phyloP scores from a whole-genome alignment of 1,140 invertebrate species.

The Drosophila pectinifera region DNA sequence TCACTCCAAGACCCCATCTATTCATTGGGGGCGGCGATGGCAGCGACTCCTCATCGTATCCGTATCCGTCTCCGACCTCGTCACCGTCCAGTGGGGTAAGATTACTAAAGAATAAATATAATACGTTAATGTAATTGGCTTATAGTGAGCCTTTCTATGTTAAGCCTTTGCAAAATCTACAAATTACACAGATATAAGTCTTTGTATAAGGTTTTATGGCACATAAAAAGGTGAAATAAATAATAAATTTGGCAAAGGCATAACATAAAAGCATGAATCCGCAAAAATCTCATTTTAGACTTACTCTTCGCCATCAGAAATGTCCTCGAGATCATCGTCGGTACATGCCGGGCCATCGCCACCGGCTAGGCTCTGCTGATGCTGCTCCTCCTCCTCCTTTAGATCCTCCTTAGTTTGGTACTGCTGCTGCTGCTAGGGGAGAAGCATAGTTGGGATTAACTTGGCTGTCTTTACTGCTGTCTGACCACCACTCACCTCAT shows the following conservation, averaged over 20 bases:
- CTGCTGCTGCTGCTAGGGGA: background rate
- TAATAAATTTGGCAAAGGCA: background rate
- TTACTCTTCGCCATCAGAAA: slow-evolving; percentile 81
- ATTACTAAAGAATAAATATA: slow-evolving; percentile 14
- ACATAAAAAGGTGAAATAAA: too few species aligned
- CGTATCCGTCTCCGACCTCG: slow-evolving; percentile 6
- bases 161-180: background rate
- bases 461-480: accelerated
- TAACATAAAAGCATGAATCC: too few species aligned
- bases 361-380: background rate
- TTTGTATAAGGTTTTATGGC: too few species aligned
- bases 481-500: slow-evolving; percentile 31
- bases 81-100: background rate
- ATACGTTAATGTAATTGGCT: too few species aligned
- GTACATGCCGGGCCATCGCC: background rate
- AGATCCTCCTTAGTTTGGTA: background rate
- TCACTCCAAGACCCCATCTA: background rate
- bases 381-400: background rate
- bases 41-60: slow-evolving; percentile 30
- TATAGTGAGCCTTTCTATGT: background rate
- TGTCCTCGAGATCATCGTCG: slow-evolving; percentile 69
- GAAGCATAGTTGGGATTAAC: background rate
- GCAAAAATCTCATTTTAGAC: slow-evolving; percentile 7
- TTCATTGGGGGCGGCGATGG: slow-evolving; percentile 44
- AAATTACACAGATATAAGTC: background rate